Base-by-base conservation (phyloP, 2,888 invertebrate species). In the Selenia dentaria region DNA sequence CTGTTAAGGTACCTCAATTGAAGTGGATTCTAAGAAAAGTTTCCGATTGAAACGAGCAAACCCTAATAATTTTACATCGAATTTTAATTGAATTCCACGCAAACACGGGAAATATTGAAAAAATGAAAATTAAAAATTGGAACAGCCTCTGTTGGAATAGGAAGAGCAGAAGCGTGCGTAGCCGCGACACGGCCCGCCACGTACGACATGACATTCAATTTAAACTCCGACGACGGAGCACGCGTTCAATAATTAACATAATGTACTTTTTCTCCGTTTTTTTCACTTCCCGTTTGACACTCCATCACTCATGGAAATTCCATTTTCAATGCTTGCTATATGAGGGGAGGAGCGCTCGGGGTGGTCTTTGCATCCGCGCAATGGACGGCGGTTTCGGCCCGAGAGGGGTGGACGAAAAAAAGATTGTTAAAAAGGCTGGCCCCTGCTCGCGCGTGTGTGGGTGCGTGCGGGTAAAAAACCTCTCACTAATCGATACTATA, bases 301-400 rank as follows among this genome's bases (percentile, higher is more conserved):
- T 90, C 89, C 90, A 90, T 90, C 90, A 90, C 87, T 90, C 90
- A 90, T 86, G 90, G 89, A 90, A 90, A 90, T 89, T 89, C 90
- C 90, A 89, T 89, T 90, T 89, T 89, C 87, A 88, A 88, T 88
- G 88, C 84, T 59, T 83, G 85, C 76, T 82, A 79, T 83, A 79
- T 77, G 82, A 79, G 83, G 78, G 82, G 78, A 65, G 83, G 80
- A 77, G 75, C 50, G 59, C 25, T 68, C 67, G 74, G 83, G 88
- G 86, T 80, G 89, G 87, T 84, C 87, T 89, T 89, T 87, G 87
- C 88, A 89, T 88, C 83, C 85, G 85, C 85, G 86, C 87, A 81
- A 83, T 87, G 89, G 89, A 88, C 88, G 86, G 83, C 81, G 87
- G 85, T 87, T 87, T 85, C 71, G 81, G 89, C 37, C 47, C 47